Evolutionary conservation across 1,140 invertebrate species (phyloP), one percentile per base, ranked within the genome.

Genomic region (Glomeris maerens): DNA sequence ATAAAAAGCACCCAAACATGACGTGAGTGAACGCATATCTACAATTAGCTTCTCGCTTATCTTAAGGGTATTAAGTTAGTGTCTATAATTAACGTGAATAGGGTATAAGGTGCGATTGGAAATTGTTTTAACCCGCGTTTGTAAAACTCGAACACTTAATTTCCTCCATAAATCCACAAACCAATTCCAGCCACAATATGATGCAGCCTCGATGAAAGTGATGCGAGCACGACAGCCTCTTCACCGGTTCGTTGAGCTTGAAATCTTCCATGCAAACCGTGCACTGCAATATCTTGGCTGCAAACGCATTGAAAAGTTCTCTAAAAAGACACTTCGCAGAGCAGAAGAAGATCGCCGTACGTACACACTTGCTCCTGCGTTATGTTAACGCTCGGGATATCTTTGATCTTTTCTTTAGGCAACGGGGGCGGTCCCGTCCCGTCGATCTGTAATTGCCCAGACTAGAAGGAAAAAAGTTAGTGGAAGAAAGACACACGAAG

Each of bases 181-280:
- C 80, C 65, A 94, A 70, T 74, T 92, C 80, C 55, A 98, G 71
- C 93, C 93, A 98, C 41, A 88, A 89, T 59, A 86, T 75, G 63
- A 98, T 96, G 63, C 93, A 98, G 29, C 78, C 75, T 63, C 80
- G 76, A 69, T 98, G 93, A 72, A 89, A 97, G 41, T 91, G 72
- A 70, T 98, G 93, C 60, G 83, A 75, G 72, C 93, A 98, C 27
- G 84, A 79, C 61, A 98, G 71, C 60, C 83, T 78, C 55, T 83
- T 80, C 5, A 94, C 91, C 45, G 77, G 75, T 71, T 96, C 90
- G 38, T 79, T 77, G 58, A 85, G 59, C 57, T 74, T 70, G 64
- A 92, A 93, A 64, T 90, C 83, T 59, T 97, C 93, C 90, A 94
- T 95, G 68, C 93, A 98, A 3, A 97, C 86, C 2, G 91, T 91